Percentiles rank a stretch among this genome's conserved stretches.
Evolutionary conservation across 92 coral and sea anemone genomes (phyloP).

Genomic region (Actinernus sp.): DNA sequence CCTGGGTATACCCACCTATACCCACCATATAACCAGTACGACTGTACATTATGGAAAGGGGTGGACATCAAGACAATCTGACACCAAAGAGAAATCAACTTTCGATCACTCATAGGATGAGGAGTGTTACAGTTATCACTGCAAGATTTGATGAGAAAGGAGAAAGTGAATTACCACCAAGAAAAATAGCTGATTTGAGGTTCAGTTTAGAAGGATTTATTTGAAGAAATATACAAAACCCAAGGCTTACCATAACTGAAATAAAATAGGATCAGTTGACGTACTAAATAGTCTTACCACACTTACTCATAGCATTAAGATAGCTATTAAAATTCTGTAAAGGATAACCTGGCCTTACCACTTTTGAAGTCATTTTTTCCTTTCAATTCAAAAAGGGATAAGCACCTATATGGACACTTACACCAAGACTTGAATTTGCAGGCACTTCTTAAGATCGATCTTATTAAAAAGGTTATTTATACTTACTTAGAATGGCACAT

Average conservation of each 20-base stretch:
- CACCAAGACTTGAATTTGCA: no score
- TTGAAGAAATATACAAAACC: neutral
- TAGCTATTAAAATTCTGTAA: no score
- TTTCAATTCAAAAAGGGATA: no score
- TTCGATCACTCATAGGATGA: no score
- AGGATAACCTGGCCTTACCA: slow-evolving; percentile 13
- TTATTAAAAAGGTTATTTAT: no score
- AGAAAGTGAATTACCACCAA: slow-evolving; percentile 25
- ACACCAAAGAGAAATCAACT: slow-evolving; percentile 23
- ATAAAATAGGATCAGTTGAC: no score
- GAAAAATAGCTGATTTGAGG: neutral
- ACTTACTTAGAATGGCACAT: no score
- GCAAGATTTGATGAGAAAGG: slow-evolving; percentile 80
- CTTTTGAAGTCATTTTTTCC: no score
- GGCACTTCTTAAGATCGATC: no score
- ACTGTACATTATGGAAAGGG: slow-evolving; percentile 19
- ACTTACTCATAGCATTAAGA: no score
- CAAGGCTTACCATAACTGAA: neutral
- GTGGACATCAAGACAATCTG: slow-evolving; percentile 20
- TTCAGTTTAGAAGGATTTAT: neutral
- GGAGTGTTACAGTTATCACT: slow-evolving; percentile 71
- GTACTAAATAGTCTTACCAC: no score
- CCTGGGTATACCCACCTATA: slow-evolving; percentile 90
- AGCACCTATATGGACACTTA: no score
- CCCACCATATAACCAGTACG: slow-evolving; percentile 90